Evolutionary conservation across 1,140 invertebrate species (phyloP).

Genomic region (Artemia franciscana): DNA sequence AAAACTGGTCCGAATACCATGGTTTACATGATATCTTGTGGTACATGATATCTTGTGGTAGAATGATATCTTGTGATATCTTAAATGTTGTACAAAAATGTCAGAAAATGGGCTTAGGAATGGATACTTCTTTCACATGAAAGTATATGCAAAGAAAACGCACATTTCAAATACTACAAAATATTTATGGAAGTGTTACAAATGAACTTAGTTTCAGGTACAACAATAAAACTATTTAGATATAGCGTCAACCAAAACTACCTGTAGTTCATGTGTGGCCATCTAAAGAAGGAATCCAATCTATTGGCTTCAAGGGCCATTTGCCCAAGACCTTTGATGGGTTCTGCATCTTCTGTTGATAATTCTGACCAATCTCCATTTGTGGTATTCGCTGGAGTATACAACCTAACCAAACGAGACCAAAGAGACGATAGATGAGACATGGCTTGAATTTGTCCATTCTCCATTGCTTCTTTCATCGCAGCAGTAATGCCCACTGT

Average conservation of each 20-base stretch:
- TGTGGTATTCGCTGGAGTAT: slow-evolving; percentile 12
- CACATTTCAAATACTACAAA: too few species aligned
- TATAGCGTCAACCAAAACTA: slow-evolving; percentile 20
- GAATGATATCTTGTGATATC: too few species aligned
- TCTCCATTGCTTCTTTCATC: slow-evolving; percentile 1
- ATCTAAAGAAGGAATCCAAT: slow-evolving; percentile 65
- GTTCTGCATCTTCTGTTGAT: slow-evolving; percentile 25
- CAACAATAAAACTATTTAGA: slow-evolving; percentile 2
- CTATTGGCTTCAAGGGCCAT: slow-evolving; percentile 81
- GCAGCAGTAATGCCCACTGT: not conserved
- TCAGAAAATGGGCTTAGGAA: too few species aligned
- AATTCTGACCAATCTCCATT: slow-evolving; percentile 16
- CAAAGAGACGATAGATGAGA: not conserved
- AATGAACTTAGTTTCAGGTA: too few species aligned
- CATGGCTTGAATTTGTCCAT: not conserved
- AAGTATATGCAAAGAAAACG: too few species aligned
- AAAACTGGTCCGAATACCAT: too few species aligned
- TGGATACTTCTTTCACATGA: too few species aligned
- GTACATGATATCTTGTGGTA: too few species aligned
- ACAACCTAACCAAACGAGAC: slow-evolving; percentile 14
- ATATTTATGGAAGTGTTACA: too few species aligned
- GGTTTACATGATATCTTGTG: too few species aligned
- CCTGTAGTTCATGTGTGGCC: slow-evolving; percentile 94
- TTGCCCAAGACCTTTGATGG: slow-evolving; percentile 25
- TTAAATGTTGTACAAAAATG: too few species aligned